Base-by-base conservation (phyloP, 2,888 invertebrate species). In the Taenaris catops region DNA sequence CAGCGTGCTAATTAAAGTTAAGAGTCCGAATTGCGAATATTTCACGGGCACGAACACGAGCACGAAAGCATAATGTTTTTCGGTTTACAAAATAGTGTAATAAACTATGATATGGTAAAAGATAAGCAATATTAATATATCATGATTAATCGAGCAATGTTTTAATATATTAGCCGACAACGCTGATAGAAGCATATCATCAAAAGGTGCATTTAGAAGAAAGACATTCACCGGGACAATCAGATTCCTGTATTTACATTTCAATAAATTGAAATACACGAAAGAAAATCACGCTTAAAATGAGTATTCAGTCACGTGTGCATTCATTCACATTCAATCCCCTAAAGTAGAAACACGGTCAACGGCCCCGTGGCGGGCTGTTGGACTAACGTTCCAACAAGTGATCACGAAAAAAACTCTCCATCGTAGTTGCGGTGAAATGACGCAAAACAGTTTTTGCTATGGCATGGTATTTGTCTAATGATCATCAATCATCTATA, bases 391-490 rank as follows among this genome's bases (percentile, higher is more conserved):
- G 72, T 73, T 76, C 73, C 66, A 68, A 73, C 73, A 72, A 74
- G 67, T 70, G 66, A 66, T 67, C 64, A 67, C 53, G 55, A 67
- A 71, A 76, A 74, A 75, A 66, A 58, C 60, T 62, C 64, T 64
- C 62, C 41, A 49, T 49, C 40, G 41, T 54, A 58, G 57, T 55
- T 51, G 58, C 55, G 59, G 69, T 58, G 64, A 70, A 74, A 63
- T 78, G 74, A 76, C 73, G 78, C 70, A 70, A 68, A 70, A 57
- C 43, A 56, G 41, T 74, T 78, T 78, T 79, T 75, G 67, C 66
- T 49, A 49, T 46, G 60, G 58, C 53, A 57, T 58, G 55, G 64
- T 62, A 67, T 63, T 66, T 58, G 61, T 63, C 58, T 73, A 69
- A 67, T 68, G 61, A 43, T 47, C 16, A 26, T 16, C 25, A 25